phyloP scores from a whole-genome alignment of 2,797 vertebrate genomes.

The Hydrophis major region DNA sequence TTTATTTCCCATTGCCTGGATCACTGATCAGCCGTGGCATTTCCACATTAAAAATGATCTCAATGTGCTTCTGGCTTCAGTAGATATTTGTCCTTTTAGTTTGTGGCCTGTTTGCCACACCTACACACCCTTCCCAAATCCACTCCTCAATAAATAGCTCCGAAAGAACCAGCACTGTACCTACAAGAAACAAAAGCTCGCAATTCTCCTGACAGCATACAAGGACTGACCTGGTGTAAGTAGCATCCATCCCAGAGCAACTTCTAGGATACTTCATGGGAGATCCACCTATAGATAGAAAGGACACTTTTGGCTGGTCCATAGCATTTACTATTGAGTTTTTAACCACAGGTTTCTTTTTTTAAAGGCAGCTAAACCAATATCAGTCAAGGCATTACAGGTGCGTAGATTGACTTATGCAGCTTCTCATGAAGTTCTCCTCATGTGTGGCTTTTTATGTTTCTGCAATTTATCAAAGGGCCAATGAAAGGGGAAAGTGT shows the following conservation, averaged over 20 bases:
- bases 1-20: neutral
- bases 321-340: no score
- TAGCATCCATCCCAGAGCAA: neutral
- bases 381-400: no score
- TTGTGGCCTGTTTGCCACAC: neutral
- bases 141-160: neutral
- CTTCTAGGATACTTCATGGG: neutral
- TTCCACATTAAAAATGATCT: neutral
- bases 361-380: no score
- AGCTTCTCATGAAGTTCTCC: neutral
- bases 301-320: neutral
- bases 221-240: neutral
- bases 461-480: neutral
- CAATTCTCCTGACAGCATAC: neutral
- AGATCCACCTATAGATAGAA: neutral
- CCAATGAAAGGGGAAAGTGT: neutral
- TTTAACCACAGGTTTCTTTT: no score
- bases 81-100: neutral
- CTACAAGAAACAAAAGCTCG: neutral
- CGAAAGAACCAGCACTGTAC: neutral
- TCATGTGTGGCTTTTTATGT: neutral
- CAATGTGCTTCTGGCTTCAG: neutral
- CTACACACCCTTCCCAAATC: neutral
- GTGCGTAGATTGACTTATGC: neutral
- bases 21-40: neutral